These are phyloP conservation scores for Sthenelais limicola DNA, from an alignment of 2,888 invertebrate species.

Conservation along the genomic window DNA sequence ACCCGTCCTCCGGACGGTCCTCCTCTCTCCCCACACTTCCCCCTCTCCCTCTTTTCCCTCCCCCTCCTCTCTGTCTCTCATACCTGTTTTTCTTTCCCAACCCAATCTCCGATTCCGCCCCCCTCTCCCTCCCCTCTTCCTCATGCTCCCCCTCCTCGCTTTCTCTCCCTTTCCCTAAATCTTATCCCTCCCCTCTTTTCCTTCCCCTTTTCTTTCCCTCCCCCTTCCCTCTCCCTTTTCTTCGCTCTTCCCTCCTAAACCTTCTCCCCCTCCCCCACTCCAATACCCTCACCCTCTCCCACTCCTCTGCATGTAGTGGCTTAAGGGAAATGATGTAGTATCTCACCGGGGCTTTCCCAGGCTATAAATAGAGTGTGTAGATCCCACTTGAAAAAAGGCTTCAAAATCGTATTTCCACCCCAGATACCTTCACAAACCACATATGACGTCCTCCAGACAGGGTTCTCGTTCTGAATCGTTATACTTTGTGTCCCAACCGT, in stretches of 20 bases:
- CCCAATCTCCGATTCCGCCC: not conserved
- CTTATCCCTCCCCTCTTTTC: conserved; percentile 3
- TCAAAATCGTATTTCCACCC: too few relatives aligned
- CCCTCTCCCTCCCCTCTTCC: not conserved
- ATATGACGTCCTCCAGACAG: too few relatives aligned
- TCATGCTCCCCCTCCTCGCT: not conserved
- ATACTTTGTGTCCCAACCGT: too few relatives aligned
- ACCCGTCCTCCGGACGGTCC: not conserved
- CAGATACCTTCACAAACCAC: too few relatives aligned
- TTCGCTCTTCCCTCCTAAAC: not conserved
- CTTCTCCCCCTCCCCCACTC: too few relatives aligned
- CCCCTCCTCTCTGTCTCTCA: not conserved
- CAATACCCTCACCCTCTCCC: too few relatives aligned
- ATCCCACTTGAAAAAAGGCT: too few relatives aligned
- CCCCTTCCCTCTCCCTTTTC: not conserved
- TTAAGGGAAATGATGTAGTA: too few relatives aligned
- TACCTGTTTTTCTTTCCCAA: not conserved
- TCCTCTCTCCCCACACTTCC: not conserved
- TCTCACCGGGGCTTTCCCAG: too few relatives aligned
- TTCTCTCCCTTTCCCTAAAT: not conserved
- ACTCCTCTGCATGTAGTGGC: too few relatives aligned
- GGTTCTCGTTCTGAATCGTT: too few relatives aligned
- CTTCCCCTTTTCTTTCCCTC: not conserved
- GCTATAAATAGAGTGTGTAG: too few relatives aligned
- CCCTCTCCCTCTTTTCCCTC: not conserved